These are phyloP conservation scores for Schizothorax lantsangensis DNA, from an alignment of 2,797 vertebrate genomes.

Conservation along the genomic window DNA sequence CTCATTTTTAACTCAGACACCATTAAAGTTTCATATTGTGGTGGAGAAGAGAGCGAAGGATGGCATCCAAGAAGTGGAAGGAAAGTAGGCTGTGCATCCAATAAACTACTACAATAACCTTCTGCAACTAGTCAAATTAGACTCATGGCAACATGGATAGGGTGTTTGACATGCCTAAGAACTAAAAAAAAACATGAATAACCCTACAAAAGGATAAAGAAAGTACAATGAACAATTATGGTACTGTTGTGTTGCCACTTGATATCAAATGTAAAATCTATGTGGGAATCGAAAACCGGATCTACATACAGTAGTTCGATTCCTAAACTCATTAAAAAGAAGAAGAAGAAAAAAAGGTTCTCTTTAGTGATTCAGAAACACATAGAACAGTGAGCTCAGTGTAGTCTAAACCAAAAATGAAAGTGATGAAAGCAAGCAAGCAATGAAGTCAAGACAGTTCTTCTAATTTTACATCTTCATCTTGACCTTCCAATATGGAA, in stretches of 20 bases:
- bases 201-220: no score
- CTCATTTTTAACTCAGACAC: conserved; percentile 77
- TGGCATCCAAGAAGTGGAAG: conserved; percentile 31
- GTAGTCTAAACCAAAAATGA: neutral
- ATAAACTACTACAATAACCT: neutral
- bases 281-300: neutral
- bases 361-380: neutral
- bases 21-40: conserved; percentile 78
- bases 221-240: neutral
- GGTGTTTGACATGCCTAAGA: neutral
- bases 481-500: neutral
- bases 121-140: neutral
- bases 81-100: neutral
- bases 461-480: neutral
- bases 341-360: no score
- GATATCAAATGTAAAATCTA: neutral
- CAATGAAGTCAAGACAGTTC: neutral
- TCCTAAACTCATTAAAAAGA: neutral
- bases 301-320: neutral
- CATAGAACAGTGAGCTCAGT: neutral
- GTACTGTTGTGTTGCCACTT: neutral
- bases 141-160: neutral
- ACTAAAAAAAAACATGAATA: neutral
- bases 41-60: conserved; percentile 41
- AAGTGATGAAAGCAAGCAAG: neutral